These are phyloP conservation scores for Holothuria leucospilota DNA, from an alignment of 53 echinoderm and acorn worm species.

Conservation along the genomic window DNA sequence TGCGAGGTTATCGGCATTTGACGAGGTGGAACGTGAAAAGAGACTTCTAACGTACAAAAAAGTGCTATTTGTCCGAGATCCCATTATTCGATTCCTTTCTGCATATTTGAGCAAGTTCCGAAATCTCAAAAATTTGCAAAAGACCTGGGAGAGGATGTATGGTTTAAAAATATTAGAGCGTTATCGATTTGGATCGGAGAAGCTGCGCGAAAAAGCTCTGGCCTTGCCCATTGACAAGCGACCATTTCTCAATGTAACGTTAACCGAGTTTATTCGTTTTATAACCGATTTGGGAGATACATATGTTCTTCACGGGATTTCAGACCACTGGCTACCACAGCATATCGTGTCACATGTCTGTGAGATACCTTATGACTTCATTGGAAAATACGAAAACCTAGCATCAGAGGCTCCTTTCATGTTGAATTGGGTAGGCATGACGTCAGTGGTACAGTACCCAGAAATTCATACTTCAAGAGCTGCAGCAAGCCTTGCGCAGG, in stretches of 20 bases:
- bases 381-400: constrained; percentile 89
- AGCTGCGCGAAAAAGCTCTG: neutral
- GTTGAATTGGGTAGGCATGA: constrained; percentile 66
- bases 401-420: constrained; percentile 74
- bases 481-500: constrained; percentile 43
- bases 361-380: constrained; percentile 79
- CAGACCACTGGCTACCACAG: constrained; percentile 86
- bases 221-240: neutral
- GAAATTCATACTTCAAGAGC: constrained; percentile 70
- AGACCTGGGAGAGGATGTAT: constrained; percentile 64
- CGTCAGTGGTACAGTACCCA: constrained; percentile 62
- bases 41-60: constrained; percentile 70
- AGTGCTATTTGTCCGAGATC: constrained; percentile 85
- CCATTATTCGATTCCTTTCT: constrained; percentile 74
- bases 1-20: neutral
- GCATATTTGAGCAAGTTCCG: constrained; percentile 73
- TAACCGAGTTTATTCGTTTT: constrained; percentile 70
- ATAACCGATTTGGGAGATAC: constrained; percentile 58
- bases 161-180: constrained; percentile 59
- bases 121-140: constrained; percentile 41
- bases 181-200: constrained; percentile 58
- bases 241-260: constrained; percentile 71
- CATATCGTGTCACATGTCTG: constrained; percentile 69
- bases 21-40: constrained; percentile 16
- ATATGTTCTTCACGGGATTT: constrained; percentile 44